Percentiles rank a stretch among this genome's conserved stretches.
Conservation (phyloP, 2,797 vertebrate genomes). For the Neostethus bicornis region DNA sequence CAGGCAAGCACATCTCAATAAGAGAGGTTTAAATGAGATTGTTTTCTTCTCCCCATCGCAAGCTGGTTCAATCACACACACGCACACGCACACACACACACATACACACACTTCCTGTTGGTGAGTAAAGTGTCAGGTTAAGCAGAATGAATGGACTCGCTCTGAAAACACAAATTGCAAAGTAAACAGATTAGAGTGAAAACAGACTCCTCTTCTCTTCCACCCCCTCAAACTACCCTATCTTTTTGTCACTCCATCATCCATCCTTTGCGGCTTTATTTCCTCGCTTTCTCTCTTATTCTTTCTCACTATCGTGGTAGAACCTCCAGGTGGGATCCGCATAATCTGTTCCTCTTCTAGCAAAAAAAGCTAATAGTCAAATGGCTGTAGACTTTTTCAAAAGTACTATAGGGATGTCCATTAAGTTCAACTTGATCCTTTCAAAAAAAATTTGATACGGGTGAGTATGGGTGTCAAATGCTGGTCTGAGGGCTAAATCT, state of each 20-base stretch:
- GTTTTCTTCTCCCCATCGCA: constrained; percentile 28
- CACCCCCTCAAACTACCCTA: constrained; percentile 47
- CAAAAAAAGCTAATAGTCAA: too few species aligned
- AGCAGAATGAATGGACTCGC: constrained; percentile 83
- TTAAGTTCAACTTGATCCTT: too few species aligned
- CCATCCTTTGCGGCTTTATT: constrained; percentile 30
- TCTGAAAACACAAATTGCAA: constrained; percentile 86
- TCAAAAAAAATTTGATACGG: too few species aligned
- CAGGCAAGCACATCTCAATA: constrained; percentile 54
- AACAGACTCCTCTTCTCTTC: constrained; percentile 71
- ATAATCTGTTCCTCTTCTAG: constrained; percentile 1
- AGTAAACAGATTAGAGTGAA: constrained; percentile 85
- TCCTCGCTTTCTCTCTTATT: background rate
- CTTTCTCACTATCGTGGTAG: background rate
- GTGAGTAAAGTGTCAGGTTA: constrained; percentile 82
- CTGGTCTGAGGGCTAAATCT: too few species aligned
- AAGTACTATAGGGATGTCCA: too few species aligned
- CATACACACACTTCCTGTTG: constrained; percentile 51
- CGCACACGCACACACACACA: constrained; percentile 1
- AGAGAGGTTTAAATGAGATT: constrained; percentile 63
- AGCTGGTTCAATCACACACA: too few species aligned
- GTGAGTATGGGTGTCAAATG: too few species aligned
- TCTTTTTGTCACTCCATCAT: constrained; percentile 60
- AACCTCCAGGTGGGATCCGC: background rate
- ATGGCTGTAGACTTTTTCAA: too few species aligned